phyloP scores from a whole-genome alignment of 2,113 vertebrate species.

The Myotis yumanensis region DNA sequence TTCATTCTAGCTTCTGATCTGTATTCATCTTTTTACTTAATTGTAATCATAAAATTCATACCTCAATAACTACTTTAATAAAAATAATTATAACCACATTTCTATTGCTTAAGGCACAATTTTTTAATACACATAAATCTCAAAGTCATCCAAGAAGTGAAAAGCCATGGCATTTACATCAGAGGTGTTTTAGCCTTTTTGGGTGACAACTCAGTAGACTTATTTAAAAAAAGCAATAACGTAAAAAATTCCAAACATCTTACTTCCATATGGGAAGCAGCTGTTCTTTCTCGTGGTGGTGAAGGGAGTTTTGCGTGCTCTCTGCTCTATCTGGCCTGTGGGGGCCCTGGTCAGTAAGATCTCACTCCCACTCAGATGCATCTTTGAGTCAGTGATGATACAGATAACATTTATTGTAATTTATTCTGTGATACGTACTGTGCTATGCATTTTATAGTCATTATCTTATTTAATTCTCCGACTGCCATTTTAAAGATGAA shows the following conservation, averaged over 20 bases:
- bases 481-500: slow-evolving; percentile 28
- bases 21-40: slow-evolving; percentile 29
- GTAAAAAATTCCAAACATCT: slow-evolving; percentile 56
- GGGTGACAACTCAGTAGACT: slow-evolving; percentile 30
- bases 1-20: not conserved
- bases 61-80: slow-evolving; percentile 27
- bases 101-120: slow-evolving; percentile 10
- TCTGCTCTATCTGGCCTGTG: not conserved
- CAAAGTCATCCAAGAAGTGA: slow-evolving; percentile 7
- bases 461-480: not conserved
- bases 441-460: not conserved
- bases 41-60: not conserved
- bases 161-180: slow-evolving; percentile 42
- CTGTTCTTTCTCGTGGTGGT: slow-evolving; percentile 10
- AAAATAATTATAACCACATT: slow-evolving; percentile 33
- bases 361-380: not conserved
- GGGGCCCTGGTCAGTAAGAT: not conserved
- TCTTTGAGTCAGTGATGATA: not conserved
- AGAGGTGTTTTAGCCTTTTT: slow-evolving; percentile 24
- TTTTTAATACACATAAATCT: not conserved
- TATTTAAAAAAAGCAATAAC: slow-evolving; percentile 2
- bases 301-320: not conserved
- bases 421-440: not conserved
- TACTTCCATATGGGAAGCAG: slow-evolving; percentile 62
- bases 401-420: not conserved